Conservation (phyloP, 2,797 vertebrate genomes). For the Oophaga sylvatica region DNA sequence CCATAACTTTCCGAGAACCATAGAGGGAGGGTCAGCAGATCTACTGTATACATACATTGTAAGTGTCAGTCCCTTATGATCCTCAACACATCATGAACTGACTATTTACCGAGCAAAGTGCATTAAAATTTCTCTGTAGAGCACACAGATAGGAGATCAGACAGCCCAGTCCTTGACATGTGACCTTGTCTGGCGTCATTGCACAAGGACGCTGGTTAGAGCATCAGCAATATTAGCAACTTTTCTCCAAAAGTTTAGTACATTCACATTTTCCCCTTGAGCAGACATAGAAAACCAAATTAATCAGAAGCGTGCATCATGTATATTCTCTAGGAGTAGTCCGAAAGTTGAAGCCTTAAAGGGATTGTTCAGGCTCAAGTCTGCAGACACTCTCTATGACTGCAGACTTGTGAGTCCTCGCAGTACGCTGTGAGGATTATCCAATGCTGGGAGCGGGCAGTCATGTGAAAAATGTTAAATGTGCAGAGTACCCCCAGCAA, state of each 20-base stretch:
- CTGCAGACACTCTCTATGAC: too few species aligned
- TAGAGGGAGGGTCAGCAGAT: not conserved
- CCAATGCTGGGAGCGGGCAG: too few species aligned
- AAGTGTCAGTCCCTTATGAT: not conserved
- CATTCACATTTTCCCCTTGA: not conserved
- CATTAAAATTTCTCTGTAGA: constrained; percentile 2
- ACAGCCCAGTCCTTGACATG: constrained; percentile 19
- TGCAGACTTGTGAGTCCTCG: too few species aligned
- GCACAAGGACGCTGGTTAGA: constrained; percentile 27
- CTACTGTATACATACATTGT: not conserved
- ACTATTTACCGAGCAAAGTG: not conserved
- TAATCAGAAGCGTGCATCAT: not conserved
- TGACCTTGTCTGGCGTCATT: constrained; percentile 31
- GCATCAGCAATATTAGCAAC: constrained; percentile 17
- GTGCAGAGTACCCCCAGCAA: too few species aligned
- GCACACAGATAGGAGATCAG: not conserved
- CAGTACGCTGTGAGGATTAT: too few species aligned
- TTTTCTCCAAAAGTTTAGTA: not conserved
- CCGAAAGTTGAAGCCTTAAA: not conserved
- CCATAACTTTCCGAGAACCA: not conserved
- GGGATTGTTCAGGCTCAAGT: too few species aligned
- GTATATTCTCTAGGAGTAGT: not conserved
- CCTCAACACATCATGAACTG: not conserved
- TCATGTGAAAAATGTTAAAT: too few species aligned
- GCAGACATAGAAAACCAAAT: not conserved